Conservation (phyloP, 2,113 vertebrate genomes). For the Carlito syrichta region DNA sequence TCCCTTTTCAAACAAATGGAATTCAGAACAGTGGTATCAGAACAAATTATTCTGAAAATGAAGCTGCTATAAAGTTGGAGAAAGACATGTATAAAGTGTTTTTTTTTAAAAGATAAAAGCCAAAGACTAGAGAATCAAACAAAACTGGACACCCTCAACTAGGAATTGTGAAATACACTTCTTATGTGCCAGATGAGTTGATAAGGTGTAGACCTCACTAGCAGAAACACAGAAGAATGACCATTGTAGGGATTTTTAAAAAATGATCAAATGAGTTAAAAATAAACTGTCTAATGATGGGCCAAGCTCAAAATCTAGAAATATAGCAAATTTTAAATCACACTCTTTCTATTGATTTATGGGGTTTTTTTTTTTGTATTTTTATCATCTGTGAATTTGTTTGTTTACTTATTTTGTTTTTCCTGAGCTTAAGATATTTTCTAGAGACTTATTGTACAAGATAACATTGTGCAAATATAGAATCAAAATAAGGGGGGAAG, state of each 20-base stretch:
- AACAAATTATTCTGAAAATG: background rate
- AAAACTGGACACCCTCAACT: accelerated
- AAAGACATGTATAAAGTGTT: accelerated
- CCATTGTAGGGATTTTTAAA: accelerated
- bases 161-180: accelerated
- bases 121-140: background rate
- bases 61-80: background rate
- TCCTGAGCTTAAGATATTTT: accelerated
- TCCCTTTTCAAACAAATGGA: background rate
- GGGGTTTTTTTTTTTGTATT: background rate
- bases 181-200: accelerated
- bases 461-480: accelerated
- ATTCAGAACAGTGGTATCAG: accelerated
- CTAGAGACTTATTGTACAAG: background rate
- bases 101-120: too few species aligned
- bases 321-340: accelerated
- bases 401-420: background rate
- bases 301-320: background rate
- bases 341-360: background rate
- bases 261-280: too few species aligned
- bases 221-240: accelerated
- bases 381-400: accelerated
- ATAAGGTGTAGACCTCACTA: accelerated
- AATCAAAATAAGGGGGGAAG: too few species aligned
- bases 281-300: accelerated